These are phyloP conservation scores for Brachyptera risi DNA, from an alignment of 2,888 invertebrate genomes.

Conservation along the genomic window DNA sequence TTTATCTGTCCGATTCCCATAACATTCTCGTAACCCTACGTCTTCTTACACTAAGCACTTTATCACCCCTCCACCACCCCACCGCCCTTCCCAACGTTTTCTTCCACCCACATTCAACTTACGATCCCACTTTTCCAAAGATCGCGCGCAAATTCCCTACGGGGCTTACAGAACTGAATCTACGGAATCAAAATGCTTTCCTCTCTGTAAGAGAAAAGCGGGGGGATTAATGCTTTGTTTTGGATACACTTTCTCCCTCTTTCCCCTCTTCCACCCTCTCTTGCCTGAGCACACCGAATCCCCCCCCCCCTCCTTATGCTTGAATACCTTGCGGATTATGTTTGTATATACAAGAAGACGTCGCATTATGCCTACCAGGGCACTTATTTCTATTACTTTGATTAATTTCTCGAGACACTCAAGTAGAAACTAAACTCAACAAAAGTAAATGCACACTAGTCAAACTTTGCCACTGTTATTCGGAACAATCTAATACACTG, in stretches of 20 bases:
- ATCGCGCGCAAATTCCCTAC: constrained; percentile 3
- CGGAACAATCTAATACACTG: too few species aligned
- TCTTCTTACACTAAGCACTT: neutral
- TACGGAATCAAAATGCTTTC: constrained; percentile 3
- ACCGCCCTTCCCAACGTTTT: constrained; percentile 28
- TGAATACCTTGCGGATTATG: constrained; percentile 5
- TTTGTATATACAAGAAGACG: too few species aligned
- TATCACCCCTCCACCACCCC: constrained; percentile 36
- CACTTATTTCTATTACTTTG: too few species aligned
- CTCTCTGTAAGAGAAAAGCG: neutral
- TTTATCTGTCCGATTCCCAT: neutral
- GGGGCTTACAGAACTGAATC: constrained; percentile 12
- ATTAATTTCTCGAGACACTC: too few species aligned
- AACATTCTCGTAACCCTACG: neutral
- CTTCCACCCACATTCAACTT: constrained; percentile 1
- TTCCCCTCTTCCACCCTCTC: neutral
- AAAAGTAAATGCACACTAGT: too few species aligned
- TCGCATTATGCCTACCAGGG: too few species aligned
- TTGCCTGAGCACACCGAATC: neutral
- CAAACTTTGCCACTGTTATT: too few species aligned
- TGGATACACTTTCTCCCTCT: neutral
- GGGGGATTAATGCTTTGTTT: constrained; percentile 4
- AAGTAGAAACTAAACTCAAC: too few species aligned
- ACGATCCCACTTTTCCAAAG: constrained; percentile 9
- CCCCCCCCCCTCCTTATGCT: neutral